Evolutionary conservation across 2,113 vertebrate genomes (phyloP).

Genomic region (Petaurus breviceps): DNA sequence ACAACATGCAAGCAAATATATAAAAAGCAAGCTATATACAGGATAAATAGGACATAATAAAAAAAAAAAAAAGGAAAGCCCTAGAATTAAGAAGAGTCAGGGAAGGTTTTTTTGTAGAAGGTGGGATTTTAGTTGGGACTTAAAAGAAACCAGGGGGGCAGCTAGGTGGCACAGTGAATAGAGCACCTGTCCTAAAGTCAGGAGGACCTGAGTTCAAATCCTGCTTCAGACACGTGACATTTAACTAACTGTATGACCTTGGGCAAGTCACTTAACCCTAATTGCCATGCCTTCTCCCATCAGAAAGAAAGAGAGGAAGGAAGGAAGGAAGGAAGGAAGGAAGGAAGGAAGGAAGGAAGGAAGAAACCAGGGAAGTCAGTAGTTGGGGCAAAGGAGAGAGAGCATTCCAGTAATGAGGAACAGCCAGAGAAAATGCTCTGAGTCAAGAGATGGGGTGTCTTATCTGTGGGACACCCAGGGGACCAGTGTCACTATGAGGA

Average conservation of each 20-base stretch:
- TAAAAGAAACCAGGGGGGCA: background rate
- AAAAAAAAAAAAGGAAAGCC: background rate
- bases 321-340: background rate
- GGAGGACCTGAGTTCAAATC: too few relatives aligned
- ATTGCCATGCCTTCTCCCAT: too few relatives aligned
- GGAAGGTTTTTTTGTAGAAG: background rate
- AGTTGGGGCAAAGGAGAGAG: background rate
- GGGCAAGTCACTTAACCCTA: too few relatives aligned
- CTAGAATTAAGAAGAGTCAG: background rate
- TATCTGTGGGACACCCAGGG: background rate
- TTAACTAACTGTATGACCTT: too few relatives aligned
- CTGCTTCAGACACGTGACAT: too few relatives aligned
- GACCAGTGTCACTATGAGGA: background rate
- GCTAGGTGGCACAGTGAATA: too few relatives aligned
- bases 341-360: background rate
- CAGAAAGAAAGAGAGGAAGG: too few relatives aligned
- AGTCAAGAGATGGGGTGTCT: background rate
- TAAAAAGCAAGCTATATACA: background rate
- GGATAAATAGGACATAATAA: background rate
- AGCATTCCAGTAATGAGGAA: background rate
- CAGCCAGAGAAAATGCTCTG: background rate
- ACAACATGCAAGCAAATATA: background rate
- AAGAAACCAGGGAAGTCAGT: background rate
- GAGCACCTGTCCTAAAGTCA: too few relatives aligned
- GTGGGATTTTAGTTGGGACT: background rate